Conservation (phyloP, 2,888 invertebrate genomes). For the Volucella inanis region DNA sequence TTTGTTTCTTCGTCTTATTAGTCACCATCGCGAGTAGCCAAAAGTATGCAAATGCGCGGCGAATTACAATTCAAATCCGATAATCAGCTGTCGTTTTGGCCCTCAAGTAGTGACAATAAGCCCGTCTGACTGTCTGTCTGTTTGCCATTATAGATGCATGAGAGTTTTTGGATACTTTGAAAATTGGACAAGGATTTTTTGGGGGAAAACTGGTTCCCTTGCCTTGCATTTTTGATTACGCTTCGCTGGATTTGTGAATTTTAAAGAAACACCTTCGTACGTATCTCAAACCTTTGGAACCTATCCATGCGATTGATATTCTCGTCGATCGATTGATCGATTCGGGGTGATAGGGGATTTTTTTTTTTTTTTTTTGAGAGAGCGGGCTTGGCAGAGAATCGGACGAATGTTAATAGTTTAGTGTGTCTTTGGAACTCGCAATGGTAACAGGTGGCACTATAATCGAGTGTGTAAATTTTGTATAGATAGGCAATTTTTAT, state of each 20-base stretch:
- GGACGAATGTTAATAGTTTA: constrained; percentile 13
- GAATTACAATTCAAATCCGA: constrained; percentile 40
- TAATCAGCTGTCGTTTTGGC: constrained; percentile 10
- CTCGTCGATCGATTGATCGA: constrained; percentile 30
- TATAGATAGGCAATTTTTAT: background rate
- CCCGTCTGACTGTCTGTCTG: background rate
- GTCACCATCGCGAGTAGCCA: constrained; percentile 16
- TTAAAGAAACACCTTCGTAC: background rate
- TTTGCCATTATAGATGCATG: constrained; percentile 16
- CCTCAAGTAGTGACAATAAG: background rate
- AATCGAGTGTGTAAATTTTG: background rate
- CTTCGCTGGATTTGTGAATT: background rate
- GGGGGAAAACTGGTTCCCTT: background rate
- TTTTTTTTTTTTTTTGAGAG: constrained; percentile 5
- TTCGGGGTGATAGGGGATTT: constrained; percentile 7
- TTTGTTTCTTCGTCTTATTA: constrained; percentile 13
- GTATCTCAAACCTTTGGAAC: background rate
- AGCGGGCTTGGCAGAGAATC: background rate
- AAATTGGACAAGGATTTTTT: background rate
- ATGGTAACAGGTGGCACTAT: constrained; percentile 26
- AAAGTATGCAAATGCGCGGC: constrained; percentile 42
- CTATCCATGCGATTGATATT: background rate
- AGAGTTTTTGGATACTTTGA: background rate
- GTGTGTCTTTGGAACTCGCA: constrained; percentile 47
- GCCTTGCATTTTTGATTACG: background rate